phyloP scores from a whole-genome alignment of 2,113 vertebrate species.

The Corythornis cristatus region DNA sequence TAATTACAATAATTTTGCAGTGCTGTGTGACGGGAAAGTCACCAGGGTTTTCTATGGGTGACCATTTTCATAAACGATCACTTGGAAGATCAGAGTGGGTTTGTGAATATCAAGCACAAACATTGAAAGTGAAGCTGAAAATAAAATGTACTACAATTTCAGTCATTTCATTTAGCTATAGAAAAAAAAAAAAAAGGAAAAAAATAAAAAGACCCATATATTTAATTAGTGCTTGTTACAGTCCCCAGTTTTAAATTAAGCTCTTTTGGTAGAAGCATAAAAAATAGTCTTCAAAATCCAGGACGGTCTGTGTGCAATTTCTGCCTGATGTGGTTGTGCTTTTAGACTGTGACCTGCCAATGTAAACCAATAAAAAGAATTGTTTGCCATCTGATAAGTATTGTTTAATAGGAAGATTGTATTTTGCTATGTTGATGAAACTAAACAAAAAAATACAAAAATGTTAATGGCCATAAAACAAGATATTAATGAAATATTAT shows the following conservation, averaged over 20 bases:
- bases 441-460: conserved; percentile 55
- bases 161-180: conserved; percentile 3
- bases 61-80: neutral
- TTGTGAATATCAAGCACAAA: neutral
- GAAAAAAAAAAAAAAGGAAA: neutral
- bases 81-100: neutral
- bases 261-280: conserved; percentile 35
- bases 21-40: neutral
- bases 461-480: conserved; percentile 57
- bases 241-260: conserved; percentile 17
- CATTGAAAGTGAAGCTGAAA: neutral
- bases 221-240: neutral
- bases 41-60: neutral
- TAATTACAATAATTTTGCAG: conserved; percentile 33
- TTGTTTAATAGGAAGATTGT: conserved; percentile 72
- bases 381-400: conserved; percentile 74
- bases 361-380: conserved; percentile 72
- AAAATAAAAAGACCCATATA: accelerated
- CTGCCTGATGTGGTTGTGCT: conserved; percentile 69
- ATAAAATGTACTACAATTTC: neutral
- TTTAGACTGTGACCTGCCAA: conserved; percentile 73
- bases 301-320: conserved; percentile 64
- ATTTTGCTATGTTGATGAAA: conserved; percentile 68
- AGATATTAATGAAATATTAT: conserved; percentile 53
- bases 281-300: conserved; percentile 74